These are phyloP conservation scores for Calameuta filiformis DNA, from an alignment of 2,888 invertebrate species.

Conservation along the genomic window DNA sequence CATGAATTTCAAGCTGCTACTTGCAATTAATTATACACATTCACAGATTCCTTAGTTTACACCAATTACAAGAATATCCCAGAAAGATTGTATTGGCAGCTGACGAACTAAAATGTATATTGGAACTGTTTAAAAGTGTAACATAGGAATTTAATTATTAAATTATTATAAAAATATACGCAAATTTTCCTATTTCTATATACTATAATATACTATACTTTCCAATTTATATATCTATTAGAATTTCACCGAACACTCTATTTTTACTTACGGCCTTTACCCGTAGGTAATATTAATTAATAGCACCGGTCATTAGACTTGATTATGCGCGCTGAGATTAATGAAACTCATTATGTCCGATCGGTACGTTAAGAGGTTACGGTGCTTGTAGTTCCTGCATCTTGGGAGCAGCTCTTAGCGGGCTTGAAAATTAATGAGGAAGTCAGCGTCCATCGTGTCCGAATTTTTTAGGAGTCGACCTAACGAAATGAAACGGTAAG, in stretches of 20 bases:
- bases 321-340: slow-evolving; percentile 18
- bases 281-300: slow-evolving; percentile 15
- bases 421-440: background rate
- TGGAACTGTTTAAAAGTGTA: background rate
- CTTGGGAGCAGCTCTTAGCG: background rate
- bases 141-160: background rate
- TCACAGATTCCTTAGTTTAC: background rate
- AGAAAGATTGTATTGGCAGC: no score
- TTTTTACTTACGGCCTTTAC: background rate
- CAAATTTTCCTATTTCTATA: background rate
- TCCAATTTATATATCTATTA: background rate
- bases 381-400: background rate
- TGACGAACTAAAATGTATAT: background rate
- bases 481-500: background rate
- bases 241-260: background rate
- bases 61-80: background rate
- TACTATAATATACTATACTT: background rate
- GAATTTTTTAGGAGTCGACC: background rate
- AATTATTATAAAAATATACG: background rate
- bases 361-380: background rate
- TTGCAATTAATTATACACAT: background rate
- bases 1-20: background rate
- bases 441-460: background rate
- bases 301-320: slow-evolving; percentile 18
- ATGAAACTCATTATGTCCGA: slow-evolving; percentile 13